Evolutionary conservation across 2,888 invertebrate species (phyloP), one percentile per base, ranked within the genome.

Genomic region (Drosophila fungiperda): DNA sequence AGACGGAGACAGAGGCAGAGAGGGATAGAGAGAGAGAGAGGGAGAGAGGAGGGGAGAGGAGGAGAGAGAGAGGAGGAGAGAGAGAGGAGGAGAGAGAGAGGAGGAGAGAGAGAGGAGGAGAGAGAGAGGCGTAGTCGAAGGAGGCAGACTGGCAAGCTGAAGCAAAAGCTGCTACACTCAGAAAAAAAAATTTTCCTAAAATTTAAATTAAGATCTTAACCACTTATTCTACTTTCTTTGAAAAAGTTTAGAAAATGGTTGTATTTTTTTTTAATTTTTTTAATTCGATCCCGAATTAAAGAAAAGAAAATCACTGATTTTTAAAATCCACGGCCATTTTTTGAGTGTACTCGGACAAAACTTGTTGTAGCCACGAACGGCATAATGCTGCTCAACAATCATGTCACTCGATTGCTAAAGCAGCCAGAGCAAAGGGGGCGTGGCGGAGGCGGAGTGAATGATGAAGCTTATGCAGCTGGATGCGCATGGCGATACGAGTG

Each of bases 371-470:
- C 82, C 82, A 78, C 89, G 89, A 89, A 87, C 76, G 84, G 82
- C 82, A 84, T 82, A 82, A 85, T 82, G 80, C 84, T 80, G 89
- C 87, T 85, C 73, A 76, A 87, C 82, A 86, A 85, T 88, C 87
- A 87, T 80, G 89, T 70, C 60, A 81, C 84, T 83, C 83, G 87
- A 85, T 80, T 83, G 83, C 40, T 49, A 20, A 17, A 20, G 11
- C 33, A 23, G 52, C 7, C 9, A 23, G 60, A 11, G n/a, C n/a
- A 38, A 6, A 17, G 50, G 9, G 12, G 53, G 42, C 52, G 35
- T 40, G 26, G 23, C 4, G 20, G 15, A 1, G 26, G 1, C 1
- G 32, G 17, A 2, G 54, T 17, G 35, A 20, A 26, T 36, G 38
- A 36, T 50, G 55, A 45, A 68, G 38, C 52, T 42, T 48, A 36